Evolutionary conservation across 2,888 invertebrate species (phyloP).

Genomic region (Morpho helenor): DNA sequence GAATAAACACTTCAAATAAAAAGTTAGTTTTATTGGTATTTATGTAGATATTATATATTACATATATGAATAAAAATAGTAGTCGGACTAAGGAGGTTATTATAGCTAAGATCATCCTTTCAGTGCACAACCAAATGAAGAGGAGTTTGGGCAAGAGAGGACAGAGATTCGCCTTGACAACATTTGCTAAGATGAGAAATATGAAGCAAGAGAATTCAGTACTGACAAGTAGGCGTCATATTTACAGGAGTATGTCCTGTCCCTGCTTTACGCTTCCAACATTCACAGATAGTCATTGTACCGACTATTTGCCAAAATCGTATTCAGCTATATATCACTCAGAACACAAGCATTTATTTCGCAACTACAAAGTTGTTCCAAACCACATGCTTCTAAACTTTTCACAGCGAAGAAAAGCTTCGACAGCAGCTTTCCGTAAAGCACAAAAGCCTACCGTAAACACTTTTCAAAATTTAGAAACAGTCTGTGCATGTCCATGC

Average conservation of each 20-base stretch:
- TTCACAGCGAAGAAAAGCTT: slow-evolving; percentile 3
- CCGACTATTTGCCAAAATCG: slow-evolving; percentile 7
- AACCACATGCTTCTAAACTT: slow-evolving; percentile 1
- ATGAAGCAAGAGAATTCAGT: slow-evolving; percentile 18
- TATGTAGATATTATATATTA: too few species aligned
- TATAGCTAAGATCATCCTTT: slow-evolving; percentile 54
- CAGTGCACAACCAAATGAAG: slow-evolving; percentile 49
- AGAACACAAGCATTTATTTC: neutral
- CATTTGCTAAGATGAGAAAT: slow-evolving; percentile 27
- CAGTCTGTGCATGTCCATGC: slow-evolving; percentile 14
- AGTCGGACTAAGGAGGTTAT: slow-evolving; percentile 34
- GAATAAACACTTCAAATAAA: slow-evolving; percentile 31
- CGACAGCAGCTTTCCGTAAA: neutral
- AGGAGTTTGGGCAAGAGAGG: slow-evolving; percentile 38
- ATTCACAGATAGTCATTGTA: neutral
- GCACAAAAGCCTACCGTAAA: neutral
- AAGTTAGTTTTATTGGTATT: too few species aligned
- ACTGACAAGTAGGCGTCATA: neutral
- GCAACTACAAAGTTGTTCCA: neutral
- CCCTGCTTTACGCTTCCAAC: slow-evolving; percentile 30
- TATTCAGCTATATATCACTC: slow-evolving; percentile 5
- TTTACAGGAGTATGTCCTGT: slow-evolving; percentile 40
- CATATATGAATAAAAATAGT: slow-evolving; percentile 1
- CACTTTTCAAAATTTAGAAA: slow-evolving; percentile 5
- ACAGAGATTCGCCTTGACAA: slow-evolving; percentile 33